Conservation (phyloP, 2,888 invertebrate genomes). For the Eristalis tenax region DNA sequence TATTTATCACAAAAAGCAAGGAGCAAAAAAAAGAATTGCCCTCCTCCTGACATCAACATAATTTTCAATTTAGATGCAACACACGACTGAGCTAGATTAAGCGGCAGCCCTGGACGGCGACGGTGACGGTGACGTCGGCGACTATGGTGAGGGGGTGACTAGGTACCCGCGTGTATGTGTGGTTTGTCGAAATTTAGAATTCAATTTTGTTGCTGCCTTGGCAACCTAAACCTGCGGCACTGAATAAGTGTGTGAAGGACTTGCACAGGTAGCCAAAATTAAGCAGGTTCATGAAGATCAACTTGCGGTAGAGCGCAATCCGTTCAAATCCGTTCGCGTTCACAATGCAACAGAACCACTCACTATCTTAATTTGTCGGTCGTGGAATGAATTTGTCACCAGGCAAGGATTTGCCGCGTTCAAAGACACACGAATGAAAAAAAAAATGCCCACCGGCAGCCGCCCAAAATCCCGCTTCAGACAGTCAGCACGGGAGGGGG, state of each 20-base stretch:
- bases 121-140: too few species aligned
- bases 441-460: not conserved
- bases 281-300: not conserved
- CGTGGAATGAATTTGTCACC: not conserved
- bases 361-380: not conserved
- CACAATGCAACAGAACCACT: not conserved
- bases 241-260: not conserved
- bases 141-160: not conserved
- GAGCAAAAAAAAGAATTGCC: not conserved
- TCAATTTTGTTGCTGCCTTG: not conserved
- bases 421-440: not conserved
- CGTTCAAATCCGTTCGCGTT: not conserved
- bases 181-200: not conserved
- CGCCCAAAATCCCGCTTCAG: constrained; percentile 3
- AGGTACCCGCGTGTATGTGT: not conserved
- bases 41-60: constrained; percentile 48
- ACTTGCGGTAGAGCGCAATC: not conserved
- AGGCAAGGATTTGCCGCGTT: not conserved
- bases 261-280: not conserved
- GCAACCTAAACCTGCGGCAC: not conserved
- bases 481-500: not conserved
- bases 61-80: constrained; percentile 67
- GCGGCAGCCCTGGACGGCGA: not conserved
- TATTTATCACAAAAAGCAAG: constrained; percentile 27
- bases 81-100: constrained; percentile 44